These are phyloP conservation scores for Benitochromis conjunctus DNA, from an alignment of 2,113 vertebrate genomes.

Conservation along the genomic window DNA sequence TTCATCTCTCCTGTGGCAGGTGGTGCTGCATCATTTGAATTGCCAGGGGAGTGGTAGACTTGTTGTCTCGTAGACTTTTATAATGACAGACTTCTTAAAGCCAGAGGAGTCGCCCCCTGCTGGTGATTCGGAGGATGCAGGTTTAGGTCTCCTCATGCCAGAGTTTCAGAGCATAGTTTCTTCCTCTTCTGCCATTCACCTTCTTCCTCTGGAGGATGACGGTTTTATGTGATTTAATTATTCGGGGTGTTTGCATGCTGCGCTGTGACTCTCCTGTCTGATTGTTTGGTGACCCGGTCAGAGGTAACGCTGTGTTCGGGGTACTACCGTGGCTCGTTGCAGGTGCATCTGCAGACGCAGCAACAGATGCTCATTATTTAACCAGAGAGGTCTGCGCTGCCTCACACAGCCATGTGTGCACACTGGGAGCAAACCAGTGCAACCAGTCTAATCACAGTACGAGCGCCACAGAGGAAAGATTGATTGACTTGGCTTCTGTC, in stretches of 20 bases:
- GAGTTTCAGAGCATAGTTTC: neutral
- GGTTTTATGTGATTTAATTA: neutral
- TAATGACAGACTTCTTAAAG: too few relatives aligned
- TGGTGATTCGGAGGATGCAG: too few relatives aligned
- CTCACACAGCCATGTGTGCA: neutral
- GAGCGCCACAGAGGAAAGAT: neutral
- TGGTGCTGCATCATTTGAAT: too few relatives aligned
- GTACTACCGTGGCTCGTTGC: neutral
- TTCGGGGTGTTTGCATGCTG: neutral
- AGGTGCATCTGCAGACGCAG: neutral
- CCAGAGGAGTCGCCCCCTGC: too few relatives aligned
- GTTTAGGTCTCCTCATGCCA: neutral
- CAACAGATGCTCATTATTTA: neutral
- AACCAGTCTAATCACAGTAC: neutral
- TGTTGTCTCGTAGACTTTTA: too few relatives aligned
- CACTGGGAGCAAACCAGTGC: neutral
- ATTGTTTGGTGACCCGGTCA: neutral
- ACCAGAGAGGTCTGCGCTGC: neutral
- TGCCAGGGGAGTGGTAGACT: too few relatives aligned
- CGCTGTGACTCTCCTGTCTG: neutral
- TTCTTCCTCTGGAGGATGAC: neutral
- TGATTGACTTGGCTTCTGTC: neutral
- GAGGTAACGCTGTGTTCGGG: neutral
- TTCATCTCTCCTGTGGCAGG: too few relatives aligned
- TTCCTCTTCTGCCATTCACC: neutral